A percentile compares a stretch with the other conserved stretches of the same genome.
These are phyloP conservation scores for Phyllotreta cruciferae DNA, from an alignment of 2,888 invertebrate genomes.

Conservation along the genomic window DNA sequence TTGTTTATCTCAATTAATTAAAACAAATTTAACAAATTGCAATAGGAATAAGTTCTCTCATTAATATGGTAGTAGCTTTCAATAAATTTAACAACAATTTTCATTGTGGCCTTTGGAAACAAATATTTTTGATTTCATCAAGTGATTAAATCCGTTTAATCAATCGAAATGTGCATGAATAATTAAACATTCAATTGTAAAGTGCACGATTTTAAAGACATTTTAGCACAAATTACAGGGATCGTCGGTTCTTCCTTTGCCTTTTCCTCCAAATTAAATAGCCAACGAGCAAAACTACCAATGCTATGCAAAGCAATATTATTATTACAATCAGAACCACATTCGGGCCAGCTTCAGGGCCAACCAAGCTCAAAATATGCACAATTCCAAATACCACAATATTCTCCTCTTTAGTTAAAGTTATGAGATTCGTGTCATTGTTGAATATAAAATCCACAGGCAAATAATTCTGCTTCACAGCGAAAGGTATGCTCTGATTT, in stretches of 20 bases:
- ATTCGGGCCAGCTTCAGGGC: background rate
- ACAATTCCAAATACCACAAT: constrained; percentile 25
- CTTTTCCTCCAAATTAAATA: constrained; percentile 27
- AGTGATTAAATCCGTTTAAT: no score
- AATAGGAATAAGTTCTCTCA: no score
- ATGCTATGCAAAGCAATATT: constrained; percentile 13
- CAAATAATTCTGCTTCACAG: background rate
- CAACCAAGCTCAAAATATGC: constrained; percentile 8
- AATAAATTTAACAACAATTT: no score
- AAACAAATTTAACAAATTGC: no score
- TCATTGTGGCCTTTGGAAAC: no score
- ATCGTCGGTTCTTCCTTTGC: constrained; percentile 25
- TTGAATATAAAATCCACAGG: constrained; percentile 14
- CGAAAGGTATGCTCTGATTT: constrained; percentile 12
- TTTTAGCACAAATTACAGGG: constrained; percentile 3
- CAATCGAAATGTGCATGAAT: background rate
- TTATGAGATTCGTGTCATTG: constrained; percentile 1
- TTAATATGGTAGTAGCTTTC: no score
- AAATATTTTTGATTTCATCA: no score
- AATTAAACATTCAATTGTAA: background rate
- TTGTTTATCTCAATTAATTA: no score
- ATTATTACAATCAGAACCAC: constrained; percentile 23
- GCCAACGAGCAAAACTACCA: constrained; percentile 17
- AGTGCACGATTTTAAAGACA: background rate
- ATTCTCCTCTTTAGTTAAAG: constrained; percentile 11